Conservation (phyloP, 1,140 invertebrate genomes). For the Euborellia annulipes region DNA sequence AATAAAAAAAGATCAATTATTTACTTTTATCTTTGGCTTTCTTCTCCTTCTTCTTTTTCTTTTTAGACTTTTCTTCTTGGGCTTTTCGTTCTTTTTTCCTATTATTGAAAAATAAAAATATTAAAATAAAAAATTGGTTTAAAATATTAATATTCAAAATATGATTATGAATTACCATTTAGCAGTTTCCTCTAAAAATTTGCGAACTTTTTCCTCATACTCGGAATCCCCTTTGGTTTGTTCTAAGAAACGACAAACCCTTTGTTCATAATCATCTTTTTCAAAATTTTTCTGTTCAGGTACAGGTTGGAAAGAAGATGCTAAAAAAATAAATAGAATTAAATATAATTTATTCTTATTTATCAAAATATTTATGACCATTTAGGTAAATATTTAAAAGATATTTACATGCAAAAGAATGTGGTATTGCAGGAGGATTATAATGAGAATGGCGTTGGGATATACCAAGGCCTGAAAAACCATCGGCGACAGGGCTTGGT, state of each 20-base stretch:
- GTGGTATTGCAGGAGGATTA: slow-evolving; percentile 13
- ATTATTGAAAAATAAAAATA: background rate
- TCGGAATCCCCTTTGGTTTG: slow-evolving; percentile 67
- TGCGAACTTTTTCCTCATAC: slow-evolving; percentile 64
- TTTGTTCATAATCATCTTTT: slow-evolving; percentile 37
- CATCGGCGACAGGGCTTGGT: slow-evolving; percentile 28
- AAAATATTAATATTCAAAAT: background rate
- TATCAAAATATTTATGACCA: background rate
- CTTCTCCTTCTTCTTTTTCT: slow-evolving; percentile 49
- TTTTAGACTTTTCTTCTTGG: slow-evolving; percentile 44
- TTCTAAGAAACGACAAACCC: slow-evolving; percentile 57
- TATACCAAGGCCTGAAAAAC: slow-evolving; percentile 13
- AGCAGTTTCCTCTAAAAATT: slow-evolving; percentile 61
- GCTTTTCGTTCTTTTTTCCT: slow-evolving; percentile 34
- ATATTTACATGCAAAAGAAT: slow-evolving; percentile 11
- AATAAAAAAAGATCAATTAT: slow-evolving; percentile 13
- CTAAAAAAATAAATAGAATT: background rate
- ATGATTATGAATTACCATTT: slow-evolving; percentile 34
- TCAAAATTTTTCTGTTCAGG: slow-evolving; percentile 25
- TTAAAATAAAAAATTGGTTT: too few relatives aligned
- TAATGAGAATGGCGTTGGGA: slow-evolving; percentile 10
- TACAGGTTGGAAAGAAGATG: background rate
- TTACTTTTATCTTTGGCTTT: slow-evolving; percentile 36
- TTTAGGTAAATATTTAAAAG: background rate
- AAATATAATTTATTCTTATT: background rate